Percentiles rank a stretch among this genome's conserved stretches.
Conservation (phyloP, 2,888 invertebrate species). For the Drosophila mayaguana region DNA sequence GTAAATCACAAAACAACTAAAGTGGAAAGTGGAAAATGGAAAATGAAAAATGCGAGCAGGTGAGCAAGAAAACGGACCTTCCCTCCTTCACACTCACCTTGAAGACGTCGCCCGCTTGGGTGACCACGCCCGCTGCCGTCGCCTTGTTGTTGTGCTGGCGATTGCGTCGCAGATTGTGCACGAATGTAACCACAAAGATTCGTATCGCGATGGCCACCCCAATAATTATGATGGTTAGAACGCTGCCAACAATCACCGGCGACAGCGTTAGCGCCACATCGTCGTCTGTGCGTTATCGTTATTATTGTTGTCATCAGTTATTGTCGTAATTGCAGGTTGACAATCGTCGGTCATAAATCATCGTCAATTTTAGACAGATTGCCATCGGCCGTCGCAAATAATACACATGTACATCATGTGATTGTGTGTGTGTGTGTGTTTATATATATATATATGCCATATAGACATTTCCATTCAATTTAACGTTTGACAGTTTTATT, state of each 20-base stretch:
- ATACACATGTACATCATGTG: slow-evolving; percentile 22
- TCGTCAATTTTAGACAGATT: slow-evolving; percentile 65
- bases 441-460: too few relatives aligned
- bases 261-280: slow-evolving; percentile 84
- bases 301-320: slow-evolving; percentile 46
- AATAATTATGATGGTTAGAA: slow-evolving; percentile 85
- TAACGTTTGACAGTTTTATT: slow-evolving; percentile 63
- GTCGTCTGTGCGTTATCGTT: slow-evolving; percentile 78
- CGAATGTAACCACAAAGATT: slow-evolving; percentile 84
- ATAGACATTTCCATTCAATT: slow-evolving; percentile 26
- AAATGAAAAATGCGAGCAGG: not conserved
- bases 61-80: not conserved
- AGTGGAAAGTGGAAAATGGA: not conserved
- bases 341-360: slow-evolving; percentile 72
- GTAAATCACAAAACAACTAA: not conserved
- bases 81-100: slow-evolving; percentile 75
- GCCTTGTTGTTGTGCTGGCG: slow-evolving; percentile 84
- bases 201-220: slow-evolving; percentile 84
- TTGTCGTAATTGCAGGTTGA: slow-evolving; percentile 75
- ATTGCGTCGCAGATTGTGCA: slow-evolving; percentile 84
- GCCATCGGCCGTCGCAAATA: slow-evolving; percentile 48
- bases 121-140: slow-evolving; percentile 79
- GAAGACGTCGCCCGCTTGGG: slow-evolving; percentile 83
- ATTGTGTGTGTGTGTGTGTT: not conserved
- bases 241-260: slow-evolving; percentile 85